Base-by-base conservation (phyloP, 2,113 vertebrate genomes). In the Oncorhynchus keta region DNA sequence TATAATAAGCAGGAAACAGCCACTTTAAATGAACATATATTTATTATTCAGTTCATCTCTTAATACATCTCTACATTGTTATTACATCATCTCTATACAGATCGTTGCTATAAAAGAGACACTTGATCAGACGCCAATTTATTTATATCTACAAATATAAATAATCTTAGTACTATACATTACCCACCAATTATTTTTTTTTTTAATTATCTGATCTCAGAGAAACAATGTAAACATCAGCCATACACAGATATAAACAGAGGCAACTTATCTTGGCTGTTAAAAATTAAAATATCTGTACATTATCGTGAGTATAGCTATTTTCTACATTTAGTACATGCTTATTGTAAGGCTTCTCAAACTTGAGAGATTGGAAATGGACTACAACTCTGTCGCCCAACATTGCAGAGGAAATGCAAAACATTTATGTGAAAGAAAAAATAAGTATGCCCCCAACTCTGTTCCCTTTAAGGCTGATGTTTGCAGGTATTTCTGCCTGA, bases 131-230 rank as follows among this genome's bases (percentile, higher is more conserved):
- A 76, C 68, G 75, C 66, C 39, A 68, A 76, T 72, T 82, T 73
- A 64, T 78, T 80, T 76, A 76, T 83, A 87, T 90, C 82, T 85
- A 88, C 79, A 93, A 67, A 81, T 81, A 90, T 89, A 87, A 85
- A 91, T 81, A 82, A 79, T 81, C 75, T 83, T 79, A 85, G 80
- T 81, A 77, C 81, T 90, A 85, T 91, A 90, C 87, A 90, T 84
- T 70, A 78, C 69, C 82, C 68, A 80, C 75, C 68, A 83, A 74
- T 14, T 51, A 79, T 74, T 28, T 3, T 28, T 0, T 18, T 77
- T 75, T 80, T 78, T 69, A 76, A 75, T 83, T 65, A 70, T 68
- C 73, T 80, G 84, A 88, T 80, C 78, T 80, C 45, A 77, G 74
- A 80, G 11, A 77, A 79, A 79, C 45, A 81, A 76, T 86, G 86